phyloP scores from a whole-genome alignment of 2,113 vertebrate genomes.

The human (Homo sapiens) region DNA sequence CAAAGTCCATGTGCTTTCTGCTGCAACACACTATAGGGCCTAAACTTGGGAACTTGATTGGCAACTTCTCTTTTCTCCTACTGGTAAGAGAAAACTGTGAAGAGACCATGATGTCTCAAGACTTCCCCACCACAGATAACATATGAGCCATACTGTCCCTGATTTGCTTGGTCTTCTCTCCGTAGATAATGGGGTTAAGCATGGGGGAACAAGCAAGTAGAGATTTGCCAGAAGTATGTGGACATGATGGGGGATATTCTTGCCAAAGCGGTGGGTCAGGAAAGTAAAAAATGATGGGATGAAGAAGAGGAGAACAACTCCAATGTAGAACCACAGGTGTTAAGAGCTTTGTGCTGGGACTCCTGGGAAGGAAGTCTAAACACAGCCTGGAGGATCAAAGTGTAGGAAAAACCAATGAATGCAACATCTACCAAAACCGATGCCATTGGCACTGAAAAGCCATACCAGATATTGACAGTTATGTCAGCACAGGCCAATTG shows the following conservation, averaged over 20 bases:
- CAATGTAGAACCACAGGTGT: slow-evolving; percentile 41
- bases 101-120: neutral
- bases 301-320: slow-evolving; percentile 50
- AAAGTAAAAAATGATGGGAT: slow-evolving; percentile 36
- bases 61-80: neutral
- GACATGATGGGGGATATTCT: neutral
- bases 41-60: neutral
- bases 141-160: neutral
- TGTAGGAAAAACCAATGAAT: slow-evolving; percentile 40
- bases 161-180: slow-evolving; percentile 62
- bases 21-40: neutral
- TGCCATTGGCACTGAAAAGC: slow-evolving; percentile 42
- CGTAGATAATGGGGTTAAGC: slow-evolving; percentile 62
- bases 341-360: slow-evolving; percentile 28
- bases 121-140: neutral
- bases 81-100: slow-evolving; percentile 5
- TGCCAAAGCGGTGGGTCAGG: slow-evolving; percentile 32
- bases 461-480: slow-evolving; percentile 31
- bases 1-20: neutral
- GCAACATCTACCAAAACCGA: slow-evolving; percentile 29
- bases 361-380: slow-evolving; percentile 52
- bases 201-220: slow-evolving; percentile 17
- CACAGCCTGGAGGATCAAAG: slow-evolving; percentile 39
- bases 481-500: slow-evolving; percentile 4
- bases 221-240: slow-evolving; percentile 26